A percentile compares a stretch with the other conserved stretches of the same genome.
phyloP scores from a whole-genome alignment of 2,888 invertebrate genomes.

The Ethmia dodecea region DNA sequence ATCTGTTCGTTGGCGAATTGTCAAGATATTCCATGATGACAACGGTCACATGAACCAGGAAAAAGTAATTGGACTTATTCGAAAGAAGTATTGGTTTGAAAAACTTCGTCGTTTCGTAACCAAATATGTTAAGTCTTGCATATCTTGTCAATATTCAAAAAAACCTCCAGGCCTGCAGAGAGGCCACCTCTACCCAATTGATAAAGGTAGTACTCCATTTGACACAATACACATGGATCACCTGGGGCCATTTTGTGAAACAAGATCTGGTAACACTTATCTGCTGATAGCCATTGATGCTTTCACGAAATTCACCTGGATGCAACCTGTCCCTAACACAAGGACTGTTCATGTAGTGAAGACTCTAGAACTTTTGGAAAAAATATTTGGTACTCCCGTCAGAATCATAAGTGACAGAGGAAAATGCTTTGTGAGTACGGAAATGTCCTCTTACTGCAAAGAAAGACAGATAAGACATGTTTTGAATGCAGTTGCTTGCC shows the following conservation, averaged over 20 bases:
- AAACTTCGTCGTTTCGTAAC: conserved; percentile 10
- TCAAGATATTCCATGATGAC: conserved; percentile 9
- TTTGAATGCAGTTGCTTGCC: too few species aligned
- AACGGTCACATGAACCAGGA: conserved; percentile 7
- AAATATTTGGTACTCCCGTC: neutral
- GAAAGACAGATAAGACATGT: too few species aligned
- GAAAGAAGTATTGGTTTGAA: conserved; percentile 11
- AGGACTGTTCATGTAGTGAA: neutral
- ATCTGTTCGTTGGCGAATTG: conserved; percentile 3
- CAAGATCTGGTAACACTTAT: conserved; percentile 10
- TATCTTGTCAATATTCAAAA: conserved; percentile 15
- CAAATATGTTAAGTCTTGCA: conserved; percentile 15
- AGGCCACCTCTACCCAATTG: conserved; percentile 14
- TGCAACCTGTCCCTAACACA: conserved; percentile 12
- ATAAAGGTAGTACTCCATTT: conserved; percentile 14
- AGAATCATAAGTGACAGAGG: neutral
- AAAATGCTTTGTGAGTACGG: too few species aligned
- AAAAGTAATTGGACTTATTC: conserved; percentile 3
- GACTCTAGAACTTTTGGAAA: neutral
- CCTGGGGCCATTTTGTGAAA: conserved; percentile 17
- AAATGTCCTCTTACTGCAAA: too few species aligned
- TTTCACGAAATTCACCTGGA: conserved; percentile 13
- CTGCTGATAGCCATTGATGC: conserved; percentile 12
- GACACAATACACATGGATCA: conserved; percentile 9
- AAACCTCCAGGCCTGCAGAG: conserved; percentile 12